Conservation (phyloP, 2,113 vertebrate genomes). For the Colaptes auratus region DNA sequence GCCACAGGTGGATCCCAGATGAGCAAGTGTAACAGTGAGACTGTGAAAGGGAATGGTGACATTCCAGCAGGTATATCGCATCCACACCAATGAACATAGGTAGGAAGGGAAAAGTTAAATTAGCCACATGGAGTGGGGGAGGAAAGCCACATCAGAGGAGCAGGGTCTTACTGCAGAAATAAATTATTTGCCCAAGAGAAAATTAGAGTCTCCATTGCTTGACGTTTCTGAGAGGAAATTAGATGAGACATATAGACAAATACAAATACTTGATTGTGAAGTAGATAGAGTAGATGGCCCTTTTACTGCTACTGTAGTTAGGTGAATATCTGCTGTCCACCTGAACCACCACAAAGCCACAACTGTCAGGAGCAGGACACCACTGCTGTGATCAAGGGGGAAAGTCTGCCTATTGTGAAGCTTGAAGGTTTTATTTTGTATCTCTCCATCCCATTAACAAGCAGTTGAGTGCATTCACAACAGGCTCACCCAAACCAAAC, state of each 20-base stretch:
- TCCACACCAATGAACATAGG: background rate
- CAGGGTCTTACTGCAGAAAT: background rate
- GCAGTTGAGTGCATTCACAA: background rate
- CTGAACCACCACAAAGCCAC: slow-evolving; percentile 22
- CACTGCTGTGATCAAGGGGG: background rate
- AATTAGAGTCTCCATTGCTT: background rate
- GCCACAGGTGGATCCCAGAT: slow-evolving; percentile 53
- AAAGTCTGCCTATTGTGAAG: background rate
- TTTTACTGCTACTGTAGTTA: slow-evolving; percentile 52
- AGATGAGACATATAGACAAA: background rate
- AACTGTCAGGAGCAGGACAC: background rate
- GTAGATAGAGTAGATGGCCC: background rate
- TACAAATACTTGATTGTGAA: background rate
- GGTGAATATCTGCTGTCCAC: slow-evolving; percentile 54
- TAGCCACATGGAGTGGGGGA: background rate
- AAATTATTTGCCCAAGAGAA: background rate
- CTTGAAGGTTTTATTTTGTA: background rate
- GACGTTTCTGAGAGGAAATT: slow-evolving; percentile 50
- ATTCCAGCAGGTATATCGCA: background rate
- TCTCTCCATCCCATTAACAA: background rate
- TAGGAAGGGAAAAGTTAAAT: slow-evolving; percentile 48
- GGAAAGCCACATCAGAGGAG: background rate
- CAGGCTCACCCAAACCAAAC: background rate
- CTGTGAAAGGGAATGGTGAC: slow-evolving; percentile 1
- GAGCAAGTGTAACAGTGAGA: background rate